Evolutionary conservation across 2,888 invertebrate species (phyloP), one percentile per base, ranked within the genome.

Genomic region (Magallana nippona): DNA sequence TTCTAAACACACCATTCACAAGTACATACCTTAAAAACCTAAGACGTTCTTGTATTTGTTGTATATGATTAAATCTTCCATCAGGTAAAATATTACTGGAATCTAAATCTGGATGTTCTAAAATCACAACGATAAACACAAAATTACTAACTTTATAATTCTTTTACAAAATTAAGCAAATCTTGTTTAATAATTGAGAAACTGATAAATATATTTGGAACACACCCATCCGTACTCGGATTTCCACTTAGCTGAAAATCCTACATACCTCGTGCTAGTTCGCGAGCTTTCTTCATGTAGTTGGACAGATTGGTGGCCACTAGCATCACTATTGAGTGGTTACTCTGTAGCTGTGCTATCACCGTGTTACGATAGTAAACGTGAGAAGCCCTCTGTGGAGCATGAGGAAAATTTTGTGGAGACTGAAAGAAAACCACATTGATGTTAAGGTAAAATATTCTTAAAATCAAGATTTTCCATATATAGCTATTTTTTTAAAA

Each of bases 1-100:
- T 11, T 27, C 2, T 62, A 10, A 62, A 62, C n/a, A 22, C 22
- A 71, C 13, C 1, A 13, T 27, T 11, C 10, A 19, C n/a, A 11
- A 32, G 71, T 17, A n/a, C 58, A 77, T 89, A 92, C 93, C 94
- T 92, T 88, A 98, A 96, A 95, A 98, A 98, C 95, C 97, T 97
- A 86, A 98, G 96, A 91, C 99, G 96, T 94, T 98, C 98, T 93
- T 98, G 97, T 84, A 99, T 98, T 95, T 99, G 98, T 90, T 97
- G 96, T 83, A 96, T 96, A 94, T 99, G 99, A 91, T 97, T 97
- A 94, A 98, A 99, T 89, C 98, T 96, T 32, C 97, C 97, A 93
- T 98, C 98, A 55, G 94, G 94, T 55, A 93, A 90, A 82, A 95
- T 94, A 62, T 92, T 91, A 22, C 92, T 92, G 22, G 97, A 97